Percentiles rank a stretch among this genome's conserved stretches.
These are phyloP conservation scores for Phenganax subtilis DNA, from an alignment of 92 coral and sea anemone species.

Conservation along the genomic window DNA sequence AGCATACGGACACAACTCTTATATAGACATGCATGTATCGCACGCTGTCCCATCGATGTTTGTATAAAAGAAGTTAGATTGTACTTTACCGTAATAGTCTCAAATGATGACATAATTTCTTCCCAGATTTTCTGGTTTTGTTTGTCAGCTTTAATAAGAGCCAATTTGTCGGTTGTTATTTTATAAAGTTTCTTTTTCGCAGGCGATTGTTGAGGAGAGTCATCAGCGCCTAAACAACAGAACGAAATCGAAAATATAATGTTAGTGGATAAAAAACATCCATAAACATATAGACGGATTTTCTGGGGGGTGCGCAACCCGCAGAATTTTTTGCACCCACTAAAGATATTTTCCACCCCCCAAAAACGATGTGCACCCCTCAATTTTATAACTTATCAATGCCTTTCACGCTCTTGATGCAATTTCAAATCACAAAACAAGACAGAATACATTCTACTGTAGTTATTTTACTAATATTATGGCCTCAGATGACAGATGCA, in stretches of 20 bases:
- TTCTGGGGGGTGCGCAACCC: too few relatives aligned
- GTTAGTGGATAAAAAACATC: background rate
- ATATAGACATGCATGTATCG: background rate
- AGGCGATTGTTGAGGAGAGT: constrained; percentile 56
- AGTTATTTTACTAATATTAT: too few relatives aligned
- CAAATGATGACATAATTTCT: constrained; percentile 58
- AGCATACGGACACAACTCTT: too few relatives aligned
- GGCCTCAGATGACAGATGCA: too few relatives aligned
- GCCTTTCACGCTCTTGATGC: too few relatives aligned
- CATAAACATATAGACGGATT: background rate
- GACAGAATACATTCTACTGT: too few relatives aligned
- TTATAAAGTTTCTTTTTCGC: constrained; percentile 70
- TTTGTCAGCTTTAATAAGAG: constrained; percentile 60
- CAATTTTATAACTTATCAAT: too few relatives aligned
- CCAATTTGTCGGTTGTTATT: constrained; percentile 57
- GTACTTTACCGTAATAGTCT: constrained; percentile 57
- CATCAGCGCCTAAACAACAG: background rate
- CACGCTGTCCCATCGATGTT: background rate
- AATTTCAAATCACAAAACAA: too few relatives aligned
- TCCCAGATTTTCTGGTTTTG: constrained; percentile 74
- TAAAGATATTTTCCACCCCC: too few relatives aligned
- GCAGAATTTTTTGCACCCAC: too few relatives aligned
- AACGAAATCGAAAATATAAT: background rate
- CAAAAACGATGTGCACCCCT: too few relatives aligned
- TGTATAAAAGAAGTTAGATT: background rate